Evolutionary conservation across 2,113 vertebrate species (phyloP), one percentile per base, ranked within the genome.

Genomic region (Grallaria varia): DNA sequence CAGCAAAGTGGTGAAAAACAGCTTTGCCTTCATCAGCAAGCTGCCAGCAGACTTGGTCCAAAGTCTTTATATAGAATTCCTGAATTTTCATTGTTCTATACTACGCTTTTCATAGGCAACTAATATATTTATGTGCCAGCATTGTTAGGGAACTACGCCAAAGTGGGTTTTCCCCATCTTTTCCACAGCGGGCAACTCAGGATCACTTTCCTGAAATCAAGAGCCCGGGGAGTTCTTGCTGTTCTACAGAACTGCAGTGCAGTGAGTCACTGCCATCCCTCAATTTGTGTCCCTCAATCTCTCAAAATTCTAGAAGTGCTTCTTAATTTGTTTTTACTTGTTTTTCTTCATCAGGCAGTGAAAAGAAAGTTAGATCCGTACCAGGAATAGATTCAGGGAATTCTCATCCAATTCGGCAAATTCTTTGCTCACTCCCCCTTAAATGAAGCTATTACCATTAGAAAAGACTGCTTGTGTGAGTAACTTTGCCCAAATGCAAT

Each of bases 291-390:
- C 50, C 55, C 44, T 72, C 76, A 40, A 63, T 55, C 73, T 91
- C 77, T 91, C 87, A 87, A 78, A 90, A 90, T 93, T 96, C 88
- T 74, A 25, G 27, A 86, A 86, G 83, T 59, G 72, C 39, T 93
- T 72, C 93, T 90, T 89, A 92, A 81, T 90, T 95, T 96, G 88
- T 94, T 97, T 96, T 95, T 50, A 53, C 88, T 97, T 94, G 72
- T 90, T 97, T 96, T 96, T 89, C 88, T 95, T 95, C 96, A 94
- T 83, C 67, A 89, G 39, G 85, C 78, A 58, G 49, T 91, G 84
- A 94, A 97, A 94, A 90, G 84, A 73, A 89, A 81, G 80, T 69
- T 72, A 81, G 69, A 89, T 90, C 45, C 84, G 63, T 39, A 80
- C 79, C 73, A 89, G 86, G 69, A 93, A 95, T 95, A 95, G 89